Evolutionary conservation across 2,888 invertebrate species (phyloP), one percentile per base, ranked within the genome.

Genomic region (Meiosimyza decipiens): DNA sequence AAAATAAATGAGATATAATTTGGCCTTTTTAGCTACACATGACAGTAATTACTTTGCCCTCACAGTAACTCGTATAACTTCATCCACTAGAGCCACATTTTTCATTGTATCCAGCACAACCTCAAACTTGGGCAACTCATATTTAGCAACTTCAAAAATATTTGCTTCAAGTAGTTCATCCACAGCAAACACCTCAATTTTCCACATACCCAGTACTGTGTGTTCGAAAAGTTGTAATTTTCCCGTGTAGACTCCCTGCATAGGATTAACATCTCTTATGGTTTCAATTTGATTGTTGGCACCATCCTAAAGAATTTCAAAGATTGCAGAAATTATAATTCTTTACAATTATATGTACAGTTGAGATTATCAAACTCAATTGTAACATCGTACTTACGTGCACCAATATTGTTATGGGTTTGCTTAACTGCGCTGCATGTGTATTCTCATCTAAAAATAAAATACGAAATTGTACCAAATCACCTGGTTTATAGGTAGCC

Each of bases 401-500:
- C n/a, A 81, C 77, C 0, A 63, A 33, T 55, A 81, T 64, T 6
- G 67, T 72, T 47, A 82, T 73, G 0, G 78, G 90, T 60, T 75
- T 75, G 9, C 74, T 70, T 7, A 77, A 22, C 18, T 77, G 75
- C 2, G 77, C 76, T 88, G 95, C 94, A 79, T 91, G 90, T 74
- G 94, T 87, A 77, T 91, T 90, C 1, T 93, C 91, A 82, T 93
- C 92, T 65, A 95, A 88, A n/a, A 93, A 90, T 59, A 95, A 87
- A 11, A 93, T 76, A 11, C 81, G 76, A 86, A 96, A 96, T 85
- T 92, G 90, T 62, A 97, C 92, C 79, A 91, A 91, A 82, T 93
- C 92, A 33, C 93, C 92, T 0, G 95, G 95, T 83, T 95, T 93
- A 86, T 97, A 97, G 76, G 96, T 92, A 15, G 95, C 92, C 86